These are phyloP conservation scores for Rhimphoctona megacephalus DNA, from an alignment of 2,888 invertebrate genomes.

Conservation along the genomic window DNA sequence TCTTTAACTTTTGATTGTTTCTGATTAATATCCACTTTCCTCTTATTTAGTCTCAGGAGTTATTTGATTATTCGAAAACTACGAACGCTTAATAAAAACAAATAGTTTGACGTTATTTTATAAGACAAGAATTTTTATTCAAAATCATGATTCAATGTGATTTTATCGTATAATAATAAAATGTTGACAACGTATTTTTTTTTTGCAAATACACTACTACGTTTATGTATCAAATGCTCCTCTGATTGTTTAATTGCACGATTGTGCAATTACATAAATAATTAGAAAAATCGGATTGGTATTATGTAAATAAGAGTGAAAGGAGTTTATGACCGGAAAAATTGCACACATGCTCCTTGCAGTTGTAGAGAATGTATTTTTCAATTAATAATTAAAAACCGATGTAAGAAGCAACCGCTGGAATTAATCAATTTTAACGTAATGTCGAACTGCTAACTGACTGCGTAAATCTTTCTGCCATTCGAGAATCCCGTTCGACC, in stretches of 20 bases:
- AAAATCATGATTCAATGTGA: not conserved
- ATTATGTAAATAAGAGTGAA: not conserved
- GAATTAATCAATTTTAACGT: not conserved
- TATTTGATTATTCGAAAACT: not conserved
- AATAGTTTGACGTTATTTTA: not conserved
- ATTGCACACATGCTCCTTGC: too few relatives aligned
- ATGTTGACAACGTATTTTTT: too few relatives aligned
- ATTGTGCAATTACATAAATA: too few relatives aligned
- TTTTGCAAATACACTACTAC: too few relatives aligned
- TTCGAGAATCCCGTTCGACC: too few relatives aligned
- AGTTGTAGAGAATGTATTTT: not conserved
- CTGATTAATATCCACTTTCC: slow-evolving; percentile 46
- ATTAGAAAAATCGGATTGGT: too few relatives aligned
- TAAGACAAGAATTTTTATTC: not conserved
- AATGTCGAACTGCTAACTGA: not conserved
- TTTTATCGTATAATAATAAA: not conserved
- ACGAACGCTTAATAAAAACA: not conserved
- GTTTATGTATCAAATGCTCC: too few relatives aligned
- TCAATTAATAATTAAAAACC: not conserved
- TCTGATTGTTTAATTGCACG: too few relatives aligned
- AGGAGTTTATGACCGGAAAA: not conserved
- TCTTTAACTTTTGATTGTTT: slow-evolving; percentile 49
- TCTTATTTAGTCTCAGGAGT: not conserved
- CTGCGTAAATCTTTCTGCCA: not conserved
- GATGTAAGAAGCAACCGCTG: not conserved